phyloP scores from a whole-genome alignment of 2,797 vertebrate species.

The Chloroceryle amazona region DNA sequence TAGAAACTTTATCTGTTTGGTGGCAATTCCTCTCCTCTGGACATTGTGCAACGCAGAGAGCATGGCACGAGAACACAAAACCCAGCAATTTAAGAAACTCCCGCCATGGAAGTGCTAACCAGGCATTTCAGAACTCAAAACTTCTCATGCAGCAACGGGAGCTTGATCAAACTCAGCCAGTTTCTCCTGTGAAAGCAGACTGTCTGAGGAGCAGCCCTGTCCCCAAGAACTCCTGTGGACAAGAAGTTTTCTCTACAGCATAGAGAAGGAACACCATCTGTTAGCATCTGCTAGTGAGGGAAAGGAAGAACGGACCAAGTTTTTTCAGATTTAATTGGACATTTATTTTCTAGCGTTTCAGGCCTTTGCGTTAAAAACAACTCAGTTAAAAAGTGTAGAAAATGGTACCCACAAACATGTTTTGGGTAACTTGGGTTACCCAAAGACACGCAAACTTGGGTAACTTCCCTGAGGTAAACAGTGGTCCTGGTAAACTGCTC shows the following conservation, averaged over 20 bases:
- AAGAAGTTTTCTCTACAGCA: not conserved
- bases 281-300: not conserved
- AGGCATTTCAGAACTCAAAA: not conserved
- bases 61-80: not conserved
- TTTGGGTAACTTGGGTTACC: too few relatives aligned
- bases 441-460: not conserved
- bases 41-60: not conserved
- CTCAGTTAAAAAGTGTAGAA: not conserved
- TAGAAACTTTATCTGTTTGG: constrained; percentile 4
- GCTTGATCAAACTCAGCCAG: not conserved
- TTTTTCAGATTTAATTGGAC: not conserved
- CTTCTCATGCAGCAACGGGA: not conserved
- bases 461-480: not conserved
- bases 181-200: not conserved
- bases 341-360: not conserved
- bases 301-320: not conserved
- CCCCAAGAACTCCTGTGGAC: not conserved
- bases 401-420: rapidly evolving
- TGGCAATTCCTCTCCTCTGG: not conserved
- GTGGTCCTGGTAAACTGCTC: not conserved
- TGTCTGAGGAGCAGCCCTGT: not conserved
- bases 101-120: not conserved
- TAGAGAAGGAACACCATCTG: not conserved
- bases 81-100: not conserved
- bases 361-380: not conserved